Evolutionary conservation across 2,888 invertebrate genomes (phyloP), one percentile per base, ranked within the genome.

Genomic region (Yponomeuta cagnagella): DNA sequence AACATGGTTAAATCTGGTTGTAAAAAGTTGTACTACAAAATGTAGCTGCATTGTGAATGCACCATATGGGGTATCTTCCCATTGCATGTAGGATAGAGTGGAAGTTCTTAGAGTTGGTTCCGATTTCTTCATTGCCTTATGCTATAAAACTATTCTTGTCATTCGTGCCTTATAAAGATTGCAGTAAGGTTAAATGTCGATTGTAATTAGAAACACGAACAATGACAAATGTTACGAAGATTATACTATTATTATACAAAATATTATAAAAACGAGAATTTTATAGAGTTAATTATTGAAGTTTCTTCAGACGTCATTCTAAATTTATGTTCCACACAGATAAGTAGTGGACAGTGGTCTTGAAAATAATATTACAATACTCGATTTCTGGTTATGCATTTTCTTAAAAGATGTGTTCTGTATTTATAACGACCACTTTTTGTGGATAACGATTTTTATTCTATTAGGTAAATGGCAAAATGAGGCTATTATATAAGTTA

Each of bases 401-500:
- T 68, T 52, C n/a, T 10, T 12, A 30, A 8, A 10, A 69, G 31
- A 58, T 69, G 68, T 15, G 43, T 48, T 37, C 52, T 58, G 3
- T 58, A 58, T 23, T 64, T 15, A 31, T 23, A 58, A 71, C 71
- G 68, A 71, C 48, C 65, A 70, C 43, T 15, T 12, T n/a, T 37
- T 52, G 15, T 23, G 23, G 65, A 67, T 15, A 64, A 31, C 63
- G n/a, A 63, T 48, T 48, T 66, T 68, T 37, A 70, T 63, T 63
- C 6, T 12, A 63, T 70, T 48, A 31, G 30, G 76, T 71, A 72
- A 43, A 43, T 73, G 72, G 72, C 74, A 66, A 72, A 12, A 70
- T 69, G 77, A 78, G 76, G 77, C 77, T 78, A 67, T 70, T 64
- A 58, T 69, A 63, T n/a, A 58, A 58, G 37, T 48, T 5, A 12